Base-by-base conservation (phyloP, 2,797 vertebrate species). In the Acropternis orthonyx region DNA sequence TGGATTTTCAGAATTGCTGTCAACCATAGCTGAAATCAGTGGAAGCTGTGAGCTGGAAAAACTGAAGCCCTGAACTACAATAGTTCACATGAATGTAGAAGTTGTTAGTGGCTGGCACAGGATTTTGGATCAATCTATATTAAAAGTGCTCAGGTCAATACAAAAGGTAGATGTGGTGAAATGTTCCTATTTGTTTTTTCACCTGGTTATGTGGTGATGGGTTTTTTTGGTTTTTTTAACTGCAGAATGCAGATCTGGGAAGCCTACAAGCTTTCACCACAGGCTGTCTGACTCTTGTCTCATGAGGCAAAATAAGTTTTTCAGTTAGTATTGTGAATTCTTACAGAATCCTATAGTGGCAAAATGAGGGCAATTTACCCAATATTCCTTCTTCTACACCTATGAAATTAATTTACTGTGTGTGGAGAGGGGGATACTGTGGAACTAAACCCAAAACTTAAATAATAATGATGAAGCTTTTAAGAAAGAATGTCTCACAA, bases 391-490 rank as follows among this genome's bases (percentile, higher is more conserved):
- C 19, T 63, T 92, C 59, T 74, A 54, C 43, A 84, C 43, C 59
- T 89, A 75, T 58, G 37, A 83, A 89, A 95, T 91, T 54, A 68
- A 79, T 89, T 85, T 81, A 85, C 27, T 51, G 4, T 30, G n/a
- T 87, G 37, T 43, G 26, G 15, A 34, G 14, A 48, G 34, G 14
- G 93, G 75, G 4, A 89, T 63, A 24, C 56, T 32, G 28, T 93
- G 93, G 95, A 95, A 97, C 84, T 95, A 95, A 97, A 95, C 90
- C 81, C 94, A 91, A 93, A 85, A 91, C 21, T 62, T 46, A 92
- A 96, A 92, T 86, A 92, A 95, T 75, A 76, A 97, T 58, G 94
- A 92, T 94, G 95, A 97, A 88, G 95, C 94, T 96, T 98, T 97
- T 96, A 95, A 93, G 85, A 93, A 80, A 97, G 91, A 96, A 92